Evolutionary conservation across 2,888 invertebrate species (phyloP), one percentile per base, ranked within the genome.

Genomic region (Hydriomena furcata): DNA sequence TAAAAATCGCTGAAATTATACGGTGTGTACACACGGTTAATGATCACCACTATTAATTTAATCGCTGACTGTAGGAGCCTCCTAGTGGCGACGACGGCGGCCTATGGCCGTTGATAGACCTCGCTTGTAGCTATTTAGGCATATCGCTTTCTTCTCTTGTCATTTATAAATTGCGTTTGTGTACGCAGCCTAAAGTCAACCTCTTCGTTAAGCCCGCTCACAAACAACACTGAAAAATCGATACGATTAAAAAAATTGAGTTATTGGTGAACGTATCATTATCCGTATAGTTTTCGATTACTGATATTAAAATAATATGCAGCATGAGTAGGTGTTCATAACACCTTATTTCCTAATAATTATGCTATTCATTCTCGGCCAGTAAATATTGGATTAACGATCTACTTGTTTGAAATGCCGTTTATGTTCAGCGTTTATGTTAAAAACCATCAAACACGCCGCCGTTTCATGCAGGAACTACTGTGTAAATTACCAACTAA

Each of bases 1-100:
- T 73, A 82, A 79, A 80, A 82, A 81, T 77, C 61, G 79, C 81
- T 78, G 81, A 85, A 84, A 86, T 85, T 79, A 84, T 82, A 83
- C 74, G 71, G 65, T 68, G 65, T 73, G 74, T 74, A 66, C 67
- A 71, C 72, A 74, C 63, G 63, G 69, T 83, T 81, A 87, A 71
- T 84, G 76, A 87, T 87, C 71, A 70, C 66, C 57, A 68, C 74
- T 67, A 86, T 87, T 87, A 84, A 71, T 79, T 71, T 86, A 87
- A 86, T 87, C 71, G 77, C 61, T 61, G 71, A 59, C 63, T 73
- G 71, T 73, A 66, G 68, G 59, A 68, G 62, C 64, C 48, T 55
- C 67, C 62, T 53, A 60, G 61, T 70, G 65, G 68, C 69, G 72
- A 69, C 71, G 72, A 65, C 64, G 52, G 58, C 60, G 61, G 60